Evolutionary conservation across 2,888 invertebrate genomes (phyloP), one percentile per base, ranked within the genome.

Genomic region (Galeruca laticollis): DNA sequence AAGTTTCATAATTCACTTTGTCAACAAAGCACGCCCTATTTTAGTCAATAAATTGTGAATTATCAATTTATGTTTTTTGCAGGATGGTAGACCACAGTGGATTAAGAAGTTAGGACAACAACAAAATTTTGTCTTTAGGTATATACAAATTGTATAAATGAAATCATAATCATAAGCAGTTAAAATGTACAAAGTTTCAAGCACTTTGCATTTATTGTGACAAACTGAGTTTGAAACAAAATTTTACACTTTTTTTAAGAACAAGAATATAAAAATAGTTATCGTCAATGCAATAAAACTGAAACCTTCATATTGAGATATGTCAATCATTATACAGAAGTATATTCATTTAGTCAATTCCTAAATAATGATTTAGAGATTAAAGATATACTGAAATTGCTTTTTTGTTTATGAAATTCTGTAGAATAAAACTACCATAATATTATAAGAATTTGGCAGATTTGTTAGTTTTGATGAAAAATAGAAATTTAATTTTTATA

Each of bases 1-100:
- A 21, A 21, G 49, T 51, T 51, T 51, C 20, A 10, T 18, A 51
- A 51, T 18, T 51, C 49, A 51, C 21, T 51, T 51, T 20, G 49
- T 51, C 11, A 20, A 51, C 49, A 51, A 4, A 6, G 15, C 15
- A 20, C 10, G 2, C 11, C 49, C 18, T 18, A 20, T n/a, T 20
- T 20, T 20, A 20, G 21, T 11, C 49, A 51, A 11, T 51, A 21
- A 20, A 20, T 43, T 3, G n/a, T 43, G 43, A 13, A 43, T 51
- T 51, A 40, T 13, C 40, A 40, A 40, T 51, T 51, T 51, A 51
- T 51, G 11, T 51, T 51, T 51, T 51, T 51, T 51, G 13, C 49
- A 51, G 49, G 49, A 15, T 51, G 49, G 49, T 51, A 51, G 49
- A 11, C n/a, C n/a, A 13, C 40, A 40, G 40, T 6, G 40, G 4